Percentiles rank a stretch among this genome's conserved stretches.
Evolutionary conservation across 2,797 vertebrate genomes (phyloP).

Genomic region (Notoglanidium macrostoma): DNA sequence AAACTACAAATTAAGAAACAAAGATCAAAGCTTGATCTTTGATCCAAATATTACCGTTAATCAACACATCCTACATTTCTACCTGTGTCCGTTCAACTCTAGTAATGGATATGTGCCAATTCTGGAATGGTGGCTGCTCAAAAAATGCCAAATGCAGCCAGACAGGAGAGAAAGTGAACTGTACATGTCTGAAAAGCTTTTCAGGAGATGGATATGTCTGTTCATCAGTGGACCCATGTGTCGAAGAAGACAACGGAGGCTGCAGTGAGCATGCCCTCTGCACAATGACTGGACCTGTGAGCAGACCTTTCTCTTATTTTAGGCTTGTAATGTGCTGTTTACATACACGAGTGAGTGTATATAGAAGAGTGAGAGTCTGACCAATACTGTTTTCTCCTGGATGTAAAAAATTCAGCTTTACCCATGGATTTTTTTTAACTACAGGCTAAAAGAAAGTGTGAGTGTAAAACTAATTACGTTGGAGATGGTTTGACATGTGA

Average conservation of each 20-base stretch:
- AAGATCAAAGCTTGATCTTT: background rate
- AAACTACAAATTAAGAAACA: background rate
- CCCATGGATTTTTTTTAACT: constrained; percentile 28
- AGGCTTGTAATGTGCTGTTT: background rate
- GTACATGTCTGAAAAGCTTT: constrained; percentile 81
- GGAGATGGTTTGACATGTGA: constrained; percentile 87
- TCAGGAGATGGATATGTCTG: constrained; percentile 85
- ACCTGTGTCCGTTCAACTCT: background rate
- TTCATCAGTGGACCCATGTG: constrained; percentile 80
- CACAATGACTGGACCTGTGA: constrained; percentile 85
- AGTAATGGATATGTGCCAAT: constrained; percentile 83
- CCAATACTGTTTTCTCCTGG: background rate
- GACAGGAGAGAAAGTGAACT: constrained; percentile 77
- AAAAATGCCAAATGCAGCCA: constrained; percentile 81
- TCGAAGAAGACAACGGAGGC: constrained; percentile 79
- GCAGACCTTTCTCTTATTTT: constrained; percentile 48
- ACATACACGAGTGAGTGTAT: background rate
- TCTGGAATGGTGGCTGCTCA: constrained; percentile 88
- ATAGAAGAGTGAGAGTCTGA: too few relatives aligned
- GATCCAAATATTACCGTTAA: background rate
- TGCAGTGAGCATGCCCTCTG: constrained; percentile 90
- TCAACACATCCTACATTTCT: background rate
- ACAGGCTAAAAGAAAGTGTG: constrained; percentile 84
- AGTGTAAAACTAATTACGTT: constrained; percentile 83
- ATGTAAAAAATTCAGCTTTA: background rate